These are phyloP conservation scores for Eretmocerus hayati DNA, from an alignment of 2,888 invertebrate genomes.

Conservation along the genomic window DNA sequence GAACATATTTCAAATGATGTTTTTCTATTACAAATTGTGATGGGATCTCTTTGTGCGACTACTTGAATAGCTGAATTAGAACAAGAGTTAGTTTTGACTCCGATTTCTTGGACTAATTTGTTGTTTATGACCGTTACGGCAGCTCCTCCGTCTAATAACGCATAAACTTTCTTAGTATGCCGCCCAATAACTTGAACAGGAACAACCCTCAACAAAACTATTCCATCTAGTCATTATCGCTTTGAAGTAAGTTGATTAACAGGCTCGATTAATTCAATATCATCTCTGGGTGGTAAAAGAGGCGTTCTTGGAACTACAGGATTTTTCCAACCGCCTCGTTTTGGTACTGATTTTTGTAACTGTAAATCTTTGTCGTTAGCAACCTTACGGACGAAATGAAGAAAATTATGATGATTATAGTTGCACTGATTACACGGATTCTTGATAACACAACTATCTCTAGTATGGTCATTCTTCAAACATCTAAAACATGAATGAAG, in stretches of 20 bases:
- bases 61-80: not conserved
- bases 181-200: not conserved
- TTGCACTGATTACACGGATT: not conserved
- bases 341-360: too few species aligned
- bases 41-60: not conserved
- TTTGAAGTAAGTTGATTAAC: too few species aligned
- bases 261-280: not conserved
- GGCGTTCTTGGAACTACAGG: not conserved
- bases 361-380: not conserved
- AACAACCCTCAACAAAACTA: not conserved
- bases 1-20: not conserved
- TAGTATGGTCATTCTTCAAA: not conserved
- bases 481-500: not conserved
- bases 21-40: not conserved
- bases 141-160: not conserved
- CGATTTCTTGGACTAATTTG: not conserved
- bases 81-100: too few species aligned
- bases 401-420: not conserved
- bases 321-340: not conserved
- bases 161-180: not conserved
- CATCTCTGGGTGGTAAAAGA: not conserved
- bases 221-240: not conserved
- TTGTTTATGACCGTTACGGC: not conserved
- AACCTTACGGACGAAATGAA: not conserved
- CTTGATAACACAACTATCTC: not conserved